Evolutionary conservation across 2,888 invertebrate species (phyloP).

Genomic region (Brenthis ino): DNA sequence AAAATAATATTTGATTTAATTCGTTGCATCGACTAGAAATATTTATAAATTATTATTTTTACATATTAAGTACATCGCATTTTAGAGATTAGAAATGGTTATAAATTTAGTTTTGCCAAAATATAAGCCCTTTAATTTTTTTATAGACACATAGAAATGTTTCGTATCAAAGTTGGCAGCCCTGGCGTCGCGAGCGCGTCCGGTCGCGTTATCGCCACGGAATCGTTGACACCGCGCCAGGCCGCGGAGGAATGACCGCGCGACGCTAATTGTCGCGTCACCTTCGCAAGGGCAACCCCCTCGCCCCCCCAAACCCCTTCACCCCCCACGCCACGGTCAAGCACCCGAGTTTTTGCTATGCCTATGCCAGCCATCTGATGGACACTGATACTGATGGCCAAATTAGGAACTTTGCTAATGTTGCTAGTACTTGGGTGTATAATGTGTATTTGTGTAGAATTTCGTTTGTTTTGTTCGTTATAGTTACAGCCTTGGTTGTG

Average conservation of each 20-base stretch:
- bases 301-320: slow-evolving; percentile 41
- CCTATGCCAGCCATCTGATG: slow-evolving; percentile 25
- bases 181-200: slow-evolving; percentile 53
- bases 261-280: slow-evolving; percentile 78
- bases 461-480: no score
- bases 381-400: slow-evolving; percentile 19
- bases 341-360: slow-evolving; percentile 41
- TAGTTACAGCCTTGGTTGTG: no score
- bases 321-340: slow-evolving; percentile 47
- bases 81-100: not conserved
- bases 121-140: not conserved
- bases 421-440: no score
- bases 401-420: slow-evolving; percentile 21
- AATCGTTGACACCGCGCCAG: slow-evolving; percentile 80
- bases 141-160: not conserved
- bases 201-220: slow-evolving; percentile 63
- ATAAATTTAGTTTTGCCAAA: not conserved
- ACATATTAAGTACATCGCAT: no score
- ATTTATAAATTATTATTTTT: no score
- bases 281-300: slow-evolving; percentile 58
- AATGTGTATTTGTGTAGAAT: no score
- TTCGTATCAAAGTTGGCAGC: slow-evolving; percentile 28
- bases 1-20: no score
- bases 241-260: slow-evolving; percentile 77
- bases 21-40: no score